Base-by-base conservation (phyloP, 2,888 invertebrate genomes). In the Trissolcus japonicus region DNA sequence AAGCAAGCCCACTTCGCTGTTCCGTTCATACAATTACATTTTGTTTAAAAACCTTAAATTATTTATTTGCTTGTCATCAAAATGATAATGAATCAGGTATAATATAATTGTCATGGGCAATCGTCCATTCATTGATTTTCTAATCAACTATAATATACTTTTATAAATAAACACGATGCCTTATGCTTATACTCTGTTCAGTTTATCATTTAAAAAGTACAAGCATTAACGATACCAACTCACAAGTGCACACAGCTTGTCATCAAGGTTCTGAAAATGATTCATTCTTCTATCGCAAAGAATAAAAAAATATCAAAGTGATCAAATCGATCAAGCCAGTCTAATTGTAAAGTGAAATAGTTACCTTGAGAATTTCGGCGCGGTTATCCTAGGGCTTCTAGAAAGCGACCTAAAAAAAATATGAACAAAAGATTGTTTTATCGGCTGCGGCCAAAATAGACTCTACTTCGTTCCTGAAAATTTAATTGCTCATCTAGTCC, bases 321-420 rank as follows among this genome's bases (percentile, higher is more conserved):
- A 9, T 35, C 1, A 7, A 35, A 35, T 6, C 9, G 9, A 35
- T 11, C 1, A 35, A 35, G 35, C 35, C 9, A 35, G 9, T 9
- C 35, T 35, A 35, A 35, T 35, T 11, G 11, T 4, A 35, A 7
- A 35, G 7, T 11, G 7, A n/a, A 50, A 35, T 14, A 60, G 68
- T 87, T 87, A 88, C 88, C 88, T 88, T 73, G 87, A 85, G 76
- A 82, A 82, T 57, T 82, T 82, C 56, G 82, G 80, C 13, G 84
- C 79, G 6, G 85, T 83, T 71, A 81, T 80, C 77, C 80, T 82
- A 7, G 88, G 86, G 77, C 88, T 87, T 84, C 84, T 85, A 63
- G 88, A 87, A 74, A 79, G 79, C 80, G 87, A 87, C 82, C 88
- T 88, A 84, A 53, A 86, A 85, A 85, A 82, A 84, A 81, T 84